Percentiles rank a stretch among this genome's conserved stretches.
Evolutionary conservation across 2,797 vertebrate genomes (phyloP).

Genomic region (Myotis vivesi): DNA sequence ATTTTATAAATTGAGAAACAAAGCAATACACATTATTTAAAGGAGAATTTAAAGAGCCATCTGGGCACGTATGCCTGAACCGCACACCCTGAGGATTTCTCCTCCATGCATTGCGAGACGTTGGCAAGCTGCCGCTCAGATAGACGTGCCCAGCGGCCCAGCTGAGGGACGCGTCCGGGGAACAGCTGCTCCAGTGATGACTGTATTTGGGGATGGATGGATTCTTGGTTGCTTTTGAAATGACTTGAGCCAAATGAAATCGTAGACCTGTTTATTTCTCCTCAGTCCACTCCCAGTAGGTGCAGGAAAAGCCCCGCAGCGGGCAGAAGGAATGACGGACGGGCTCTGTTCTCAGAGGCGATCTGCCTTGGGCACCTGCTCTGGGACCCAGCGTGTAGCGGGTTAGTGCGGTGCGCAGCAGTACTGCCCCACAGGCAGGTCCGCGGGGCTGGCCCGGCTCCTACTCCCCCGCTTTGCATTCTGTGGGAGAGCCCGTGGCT

Average conservation of each 20-base stretch:
- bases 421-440: background rate
- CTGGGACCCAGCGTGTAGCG: background rate
- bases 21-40: background rate
- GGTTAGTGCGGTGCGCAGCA: rapidly evolving
- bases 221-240: slow-evolving; percentile 55
- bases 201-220: slow-evolving; percentile 62
- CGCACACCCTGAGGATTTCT: background rate
- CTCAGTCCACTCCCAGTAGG: background rate
- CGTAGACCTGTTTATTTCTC: background rate
- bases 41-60: background rate
- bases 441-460: background rate
- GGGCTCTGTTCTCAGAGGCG: background rate
- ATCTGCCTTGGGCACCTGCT: background rate
- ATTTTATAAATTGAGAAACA: background rate
- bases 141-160: slow-evolving; percentile 36
- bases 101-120: background rate
- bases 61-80: background rate
- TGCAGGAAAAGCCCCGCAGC: background rate
- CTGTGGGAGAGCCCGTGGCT: rapidly evolving
- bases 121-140: slow-evolving; percentile 60
- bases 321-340: background rate
- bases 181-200: slow-evolving; percentile 64
- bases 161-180: slow-evolving; percentile 27
- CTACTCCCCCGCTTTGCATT: background rate
- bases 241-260: slow-evolving; percentile 7